Evolutionary conservation across 2,113 vertebrate species (phyloP), one percentile per base, ranked within the genome.

Genomic region (Cyanocitta stelleri): DNA sequence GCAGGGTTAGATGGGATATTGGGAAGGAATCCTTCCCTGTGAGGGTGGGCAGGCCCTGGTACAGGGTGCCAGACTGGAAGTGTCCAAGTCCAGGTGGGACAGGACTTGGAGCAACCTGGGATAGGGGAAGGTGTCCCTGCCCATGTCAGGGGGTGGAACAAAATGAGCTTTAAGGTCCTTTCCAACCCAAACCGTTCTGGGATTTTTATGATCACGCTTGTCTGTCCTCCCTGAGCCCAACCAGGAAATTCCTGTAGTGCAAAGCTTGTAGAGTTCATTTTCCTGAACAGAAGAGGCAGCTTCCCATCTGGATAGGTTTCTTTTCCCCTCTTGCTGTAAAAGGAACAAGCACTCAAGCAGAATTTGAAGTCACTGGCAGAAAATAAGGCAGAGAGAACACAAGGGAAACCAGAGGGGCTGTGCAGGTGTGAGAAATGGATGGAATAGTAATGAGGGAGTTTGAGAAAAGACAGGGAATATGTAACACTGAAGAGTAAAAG

Each of bases 401-500:
- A 75, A 61, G 95, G 66, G 68, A 43, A 66, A 52, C 20, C 49
- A 54, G 74, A 75, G 88, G 64, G 74, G 41, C 71, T 71, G 62
- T 41, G 61, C 72, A 94, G 81, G 61, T 46, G 32, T 13, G n/a
- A 94, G 72, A 68, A 68, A 21, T 22, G 82, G 78, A 23, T 55
- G 69, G 90, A 96, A 95, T 85, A 61, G 76, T 5, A 86, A 95
- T 82, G 84, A 94, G 80, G 75, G 77, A 77, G 79, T 24, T 37
- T 4, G 63, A 46, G 56, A 64, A 68, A 63, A 81, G 37, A 16
- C 6, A 5, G 64, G 63, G 87, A 89, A 91, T 59, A 30, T 54
- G 64, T 41, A 88, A 54, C 71, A 61, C 85, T 27, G 84, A 95
- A 44, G 91, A 87, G 66, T 29, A 66, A 63, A 76, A 93, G 72